Percentiles rank a stretch among this genome's conserved stretches.
Evolutionary conservation across 2,797 vertebrate species (phyloP).

Genomic region (Aeoliscus strigatus): DNA sequence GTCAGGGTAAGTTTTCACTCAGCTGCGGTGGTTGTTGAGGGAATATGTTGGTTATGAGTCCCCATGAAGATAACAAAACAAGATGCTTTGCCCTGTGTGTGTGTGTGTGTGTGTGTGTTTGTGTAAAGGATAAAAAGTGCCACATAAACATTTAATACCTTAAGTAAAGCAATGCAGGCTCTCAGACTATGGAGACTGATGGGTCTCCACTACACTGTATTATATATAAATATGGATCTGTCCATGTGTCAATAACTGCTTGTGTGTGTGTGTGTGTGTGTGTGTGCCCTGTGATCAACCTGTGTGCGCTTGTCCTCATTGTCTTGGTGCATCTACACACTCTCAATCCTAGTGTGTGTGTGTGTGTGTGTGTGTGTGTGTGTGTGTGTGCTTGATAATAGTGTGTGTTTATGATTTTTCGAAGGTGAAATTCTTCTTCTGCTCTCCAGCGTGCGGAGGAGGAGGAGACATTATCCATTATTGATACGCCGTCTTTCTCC

Average conservation of each 20-base stretch:
- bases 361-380: conserved; percentile 11
- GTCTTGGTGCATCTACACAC: too few species aligned
- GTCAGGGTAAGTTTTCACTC: too few species aligned
- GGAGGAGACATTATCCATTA: conserved; percentile 66
- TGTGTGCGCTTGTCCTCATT: conserved; percentile 19
- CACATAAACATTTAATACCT: conserved; percentile 77
- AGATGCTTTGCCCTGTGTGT: too few species aligned
- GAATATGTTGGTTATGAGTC: too few species aligned
- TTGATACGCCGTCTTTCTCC: conserved; percentile 50
- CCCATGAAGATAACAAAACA: too few species aligned
- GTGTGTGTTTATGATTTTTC: conserved; percentile 22
- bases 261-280: conserved; percentile 19
- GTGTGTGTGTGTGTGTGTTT: too few species aligned
- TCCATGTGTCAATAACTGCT: conserved; percentile 64
- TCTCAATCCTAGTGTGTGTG: neutral
- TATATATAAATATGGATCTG: conserved; percentile 71
- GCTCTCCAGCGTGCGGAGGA: conserved; percentile 38
- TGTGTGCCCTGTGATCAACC: too few species aligned
- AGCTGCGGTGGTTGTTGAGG: too few species aligned
- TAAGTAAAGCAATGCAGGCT: conserved; percentile 61
- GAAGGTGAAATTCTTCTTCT: conserved; percentile 48
- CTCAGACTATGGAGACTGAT: conserved; percentile 58
- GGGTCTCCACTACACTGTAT: conserved; percentile 65
- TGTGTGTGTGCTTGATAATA: conserved; percentile 9
- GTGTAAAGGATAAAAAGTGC: conserved; percentile 56